These are phyloP conservation scores for Odontomyia ornata DNA, from an alignment of 2,888 invertebrate species.

Conservation along the genomic window DNA sequence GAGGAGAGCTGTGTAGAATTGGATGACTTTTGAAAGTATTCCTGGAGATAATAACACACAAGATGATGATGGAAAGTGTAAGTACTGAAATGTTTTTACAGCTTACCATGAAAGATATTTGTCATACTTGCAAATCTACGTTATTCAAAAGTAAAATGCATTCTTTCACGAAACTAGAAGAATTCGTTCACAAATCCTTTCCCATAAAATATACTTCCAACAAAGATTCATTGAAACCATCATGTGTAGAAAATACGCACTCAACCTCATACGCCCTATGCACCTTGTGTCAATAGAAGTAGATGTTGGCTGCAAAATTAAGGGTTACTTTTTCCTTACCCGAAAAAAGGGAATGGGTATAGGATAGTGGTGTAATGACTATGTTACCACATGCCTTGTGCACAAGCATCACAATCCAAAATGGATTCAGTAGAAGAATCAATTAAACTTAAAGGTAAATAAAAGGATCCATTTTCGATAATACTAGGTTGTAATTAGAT, in stretches of 20 bases:
- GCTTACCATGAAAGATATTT: too few species aligned
- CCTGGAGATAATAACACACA: not conserved
- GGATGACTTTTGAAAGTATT: not conserved
- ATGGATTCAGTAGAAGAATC: conserved; percentile 23
- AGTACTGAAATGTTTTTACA: too few species aligned
- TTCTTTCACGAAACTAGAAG: too few species aligned
- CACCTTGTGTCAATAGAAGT: not conserved
- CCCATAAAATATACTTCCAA: not conserved
- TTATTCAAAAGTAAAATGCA: too few species aligned
- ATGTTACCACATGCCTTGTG: conserved; percentile 8
- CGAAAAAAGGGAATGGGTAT: not conserved
- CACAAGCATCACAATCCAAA: not conserved
- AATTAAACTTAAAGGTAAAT: conserved; percentile 41
- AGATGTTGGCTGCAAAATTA: conserved; percentile 33
- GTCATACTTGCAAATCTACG: too few species aligned
- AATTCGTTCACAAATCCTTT: too few species aligned
- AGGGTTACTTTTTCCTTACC: conserved; percentile 15
- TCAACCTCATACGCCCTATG: not conserved
- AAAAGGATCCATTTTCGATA: not conserved
- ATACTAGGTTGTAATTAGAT: not conserved
- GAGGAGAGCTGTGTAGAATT: not conserved
- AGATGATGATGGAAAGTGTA: not conserved
- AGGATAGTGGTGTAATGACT: conserved; percentile 7
- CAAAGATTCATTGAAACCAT: not conserved
- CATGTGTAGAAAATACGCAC: not conserved